Percentiles rank a stretch among this genome's conserved stretches.
Evolutionary conservation across 1,140 invertebrate species (phyloP).

Genomic region (Acromyrmex charruanus): DNA sequence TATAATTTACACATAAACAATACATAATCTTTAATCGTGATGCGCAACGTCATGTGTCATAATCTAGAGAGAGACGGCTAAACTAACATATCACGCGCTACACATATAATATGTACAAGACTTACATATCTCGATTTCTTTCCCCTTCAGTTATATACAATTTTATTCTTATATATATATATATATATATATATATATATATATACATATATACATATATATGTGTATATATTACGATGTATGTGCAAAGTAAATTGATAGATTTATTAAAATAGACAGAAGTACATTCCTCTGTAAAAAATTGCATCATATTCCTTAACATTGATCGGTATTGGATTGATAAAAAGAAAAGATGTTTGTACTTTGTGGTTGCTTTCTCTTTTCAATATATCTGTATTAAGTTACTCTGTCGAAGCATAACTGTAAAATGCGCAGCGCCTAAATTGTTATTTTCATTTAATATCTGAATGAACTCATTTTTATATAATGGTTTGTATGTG

Average conservation of each 20-base stretch:
- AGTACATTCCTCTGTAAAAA: conserved; percentile 53
- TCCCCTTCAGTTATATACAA: conserved; percentile 65
- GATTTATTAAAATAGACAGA: conserved; percentile 67
- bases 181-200: no score
- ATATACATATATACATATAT: no score
- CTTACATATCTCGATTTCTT: conserved; percentile 20
- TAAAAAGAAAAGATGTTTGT: conserved; percentile 65
- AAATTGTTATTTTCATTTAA: conserved; percentile 24
- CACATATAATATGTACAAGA: conserved; percentile 70
- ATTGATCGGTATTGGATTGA: conserved; percentile 51
- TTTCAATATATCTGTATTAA: conserved; percentile 67
- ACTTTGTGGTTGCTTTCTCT: conserved; percentile 50
- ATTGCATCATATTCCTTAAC: conserved; percentile 37
- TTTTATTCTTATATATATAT: neutral
- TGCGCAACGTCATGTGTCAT: conserved; percentile 13
- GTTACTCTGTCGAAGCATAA: conserved; percentile 62
- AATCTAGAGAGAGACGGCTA: conserved; percentile 25
- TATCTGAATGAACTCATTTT: conserved; percentile 49
- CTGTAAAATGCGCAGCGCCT: conserved; percentile 44
- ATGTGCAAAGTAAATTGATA: conserved; percentile 59
- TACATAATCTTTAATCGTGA: neutral
- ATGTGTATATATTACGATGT: conserved; percentile 1
- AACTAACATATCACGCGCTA: conserved; percentile 65
- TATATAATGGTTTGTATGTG: conserved; percentile 53
- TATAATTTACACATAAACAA: conserved; percentile 43